Base-by-base conservation (phyloP, 2,797 vertebrate species). In the Euthynnus affinis region DNA sequence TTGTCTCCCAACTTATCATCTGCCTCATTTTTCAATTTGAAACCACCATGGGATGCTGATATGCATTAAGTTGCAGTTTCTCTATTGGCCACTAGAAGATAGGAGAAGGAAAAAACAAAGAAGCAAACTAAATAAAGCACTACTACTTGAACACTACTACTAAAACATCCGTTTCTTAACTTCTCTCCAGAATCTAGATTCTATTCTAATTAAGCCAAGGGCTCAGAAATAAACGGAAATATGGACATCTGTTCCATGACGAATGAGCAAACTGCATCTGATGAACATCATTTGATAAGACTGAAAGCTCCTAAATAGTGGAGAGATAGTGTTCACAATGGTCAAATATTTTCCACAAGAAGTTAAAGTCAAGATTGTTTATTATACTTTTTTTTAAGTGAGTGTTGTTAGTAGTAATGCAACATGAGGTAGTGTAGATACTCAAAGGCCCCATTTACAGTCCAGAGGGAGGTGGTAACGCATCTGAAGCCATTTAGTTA, bases 21-120 rank as follows among this genome's bases (percentile, higher is more conserved):
- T 85, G 81, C 80, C 71, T 67, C 27, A 46, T 66, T 17, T 52
- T 37, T 69, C 40, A 44, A 29, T 52, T 32, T 23, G 22, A n/a
- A 66, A 5, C n/a, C 51, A 34, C 12, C 48, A 22, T 5, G 8
- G 22, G 25, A 59, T n/a, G 53, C 32, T 57, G 18, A 37, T 23
- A 18, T n/a, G 25, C 44, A 40, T 60, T 2, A 29, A 57, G 7
- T 37, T 40, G 32, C 9, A 23, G 25, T 52, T 57, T 48, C 6
- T 69, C 18, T 34, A 13, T 20, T 52, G 58, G 10, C 23, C 27
- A 61, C 9, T 27, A 10, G 4, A 68, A 10, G 18, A n/a, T 23
- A 10, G 37, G 37, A 37, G 27, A 34, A 65, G 13, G n/a, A 14
- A 59, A 34, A 29, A 32, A 37, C 37, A 37, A 37, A 37, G 9